Evolutionary conservation across 2,113 vertebrate genomes (phyloP), one percentile per base, ranked within the genome.

Genomic region (Astatoreochromis straeleni): DNA sequence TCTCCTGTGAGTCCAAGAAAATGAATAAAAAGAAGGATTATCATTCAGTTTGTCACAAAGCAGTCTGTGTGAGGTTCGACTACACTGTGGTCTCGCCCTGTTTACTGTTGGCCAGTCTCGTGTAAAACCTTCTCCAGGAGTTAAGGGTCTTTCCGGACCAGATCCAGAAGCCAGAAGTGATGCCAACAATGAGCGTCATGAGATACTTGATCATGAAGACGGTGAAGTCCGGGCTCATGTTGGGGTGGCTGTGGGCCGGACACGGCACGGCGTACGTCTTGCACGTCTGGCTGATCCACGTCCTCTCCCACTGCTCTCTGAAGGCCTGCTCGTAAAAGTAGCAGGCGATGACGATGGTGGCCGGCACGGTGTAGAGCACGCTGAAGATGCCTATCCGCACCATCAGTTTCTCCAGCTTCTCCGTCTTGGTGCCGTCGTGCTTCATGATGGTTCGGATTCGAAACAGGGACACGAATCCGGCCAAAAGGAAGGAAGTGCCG

Each of bases 171-270:
- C 98, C 98, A 0, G 98, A 99, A 4, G 98, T 99, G 96, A 99
- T 99, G 89, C 98, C 98, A 94, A 99, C 98, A 1, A 99, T 99
- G 88, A 99, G 97, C 5, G 97, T 99, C 98, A 99, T 99, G 86
- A 99, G 98, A 93, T 99, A 99, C 87, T 99, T 99, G 93, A 99
- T 99, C 98, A 99, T 99, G 95, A 98, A 99, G 95, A 99, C 98
- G 0, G 98, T 99, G 96, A 99, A 99, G 95, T 99, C 98, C 0
- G 98, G 98, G 87, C 96, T 98, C 97, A 97, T 97, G 92, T 96
- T 97, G 0, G 97, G 97, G 80, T 97, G 97, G 92, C 91, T 89
- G 91, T 96, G 95, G 63, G 78, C 81, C 4, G 98, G 98, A 90
- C 98, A 99, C 3, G 97, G 98, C 89, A 98, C 97, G 6, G 98